Evolutionary conservation across 92 coral and sea anemone species (phyloP).

Genomic region (Porites evermanni): DNA sequence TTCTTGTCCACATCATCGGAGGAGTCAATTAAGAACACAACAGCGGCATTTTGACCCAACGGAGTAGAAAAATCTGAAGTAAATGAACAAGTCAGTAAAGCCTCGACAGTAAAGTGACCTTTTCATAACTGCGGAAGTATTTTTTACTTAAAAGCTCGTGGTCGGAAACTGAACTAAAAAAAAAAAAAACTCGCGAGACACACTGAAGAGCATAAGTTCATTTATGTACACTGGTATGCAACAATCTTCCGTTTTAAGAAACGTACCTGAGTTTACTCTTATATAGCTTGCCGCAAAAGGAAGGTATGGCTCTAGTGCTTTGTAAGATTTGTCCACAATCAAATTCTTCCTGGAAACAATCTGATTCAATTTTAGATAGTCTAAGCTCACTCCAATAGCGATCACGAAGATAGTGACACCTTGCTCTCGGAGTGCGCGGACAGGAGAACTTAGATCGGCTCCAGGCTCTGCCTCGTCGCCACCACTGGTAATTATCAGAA

Average conservation of each 20-base stretch:
- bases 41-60: conserved; percentile 61
- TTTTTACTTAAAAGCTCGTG: too few species aligned
- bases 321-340: conserved; percentile 64
- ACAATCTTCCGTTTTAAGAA: too few species aligned
- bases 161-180: too few species aligned
- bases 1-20: conserved; percentile 71
- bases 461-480: conserved; percentile 56
- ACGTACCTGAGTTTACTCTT: conserved; percentile 71
- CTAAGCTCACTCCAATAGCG: conserved; percentile 65
- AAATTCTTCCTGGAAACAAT: conserved; percentile 57
- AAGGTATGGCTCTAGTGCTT: conserved; percentile 59
- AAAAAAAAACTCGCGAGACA: too few species aligned
- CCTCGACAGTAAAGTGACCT: not conserved
- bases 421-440: conserved; percentile 68
- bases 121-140: too few species aligned
- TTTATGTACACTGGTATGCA: too few species aligned
- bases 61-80: conserved; percentile 71
- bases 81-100: not conserved
- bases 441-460: conserved; percentile 54
- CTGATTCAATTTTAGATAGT: conserved; percentile 30
- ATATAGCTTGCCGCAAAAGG: conserved; percentile 76
- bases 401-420: conserved; percentile 77
- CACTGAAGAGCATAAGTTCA: too few species aligned
- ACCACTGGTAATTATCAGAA: conserved; percentile 68
- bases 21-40: conserved; percentile 78